Base-by-base conservation (phyloP, 2,888 invertebrate species). In the Pyrrhia umbra region DNA sequence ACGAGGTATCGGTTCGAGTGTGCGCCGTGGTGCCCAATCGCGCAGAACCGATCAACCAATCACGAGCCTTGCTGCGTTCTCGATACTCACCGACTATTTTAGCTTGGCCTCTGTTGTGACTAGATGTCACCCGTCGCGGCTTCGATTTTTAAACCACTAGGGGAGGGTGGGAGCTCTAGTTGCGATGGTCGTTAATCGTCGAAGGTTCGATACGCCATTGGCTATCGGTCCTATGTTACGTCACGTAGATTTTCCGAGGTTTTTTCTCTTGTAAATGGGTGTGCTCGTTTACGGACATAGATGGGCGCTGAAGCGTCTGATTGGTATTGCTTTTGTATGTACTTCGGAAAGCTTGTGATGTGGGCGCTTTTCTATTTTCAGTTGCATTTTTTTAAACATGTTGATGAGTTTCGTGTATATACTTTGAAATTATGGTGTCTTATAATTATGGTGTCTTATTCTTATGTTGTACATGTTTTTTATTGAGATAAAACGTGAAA, bases 41-140 rank as follows among this genome's bases (percentile, higher is more conserved):
- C 92, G 92, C 91, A 89, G 92, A 95, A 95, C 96, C 96, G 95
- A 96, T 96, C 95, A 92, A 81, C 95, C 94, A 94, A 95, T 95
- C 85, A 83, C 82, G 75, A 77, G 75, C 78, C 88, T 71, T 77
- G 86, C 77, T 90, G 81, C 87, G 76, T 85, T 88, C 91, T 94
- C 92, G 89, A 93, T 93, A 92, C 51, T 71, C 64, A 60, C 61
- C 67, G 70, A 40, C 90, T 80, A 83, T 68, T 79, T 70, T 75
- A 42, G 57, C 59, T 45, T 75, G 88, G 74, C 49, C 87, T 72
- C 67, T 56, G 66, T 60, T 63, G 54, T 10, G 37, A 42, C 15
- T 59, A 62, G 37, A 42, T 5, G 13, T 6, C n/a, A 45, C 55
- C 50, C 72, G 52, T 54, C 34, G 34, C 6, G 6, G 47, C 15